phyloP scores from a whole-genome alignment of 2,113 vertebrate species.

The Arizona elegans region DNA sequence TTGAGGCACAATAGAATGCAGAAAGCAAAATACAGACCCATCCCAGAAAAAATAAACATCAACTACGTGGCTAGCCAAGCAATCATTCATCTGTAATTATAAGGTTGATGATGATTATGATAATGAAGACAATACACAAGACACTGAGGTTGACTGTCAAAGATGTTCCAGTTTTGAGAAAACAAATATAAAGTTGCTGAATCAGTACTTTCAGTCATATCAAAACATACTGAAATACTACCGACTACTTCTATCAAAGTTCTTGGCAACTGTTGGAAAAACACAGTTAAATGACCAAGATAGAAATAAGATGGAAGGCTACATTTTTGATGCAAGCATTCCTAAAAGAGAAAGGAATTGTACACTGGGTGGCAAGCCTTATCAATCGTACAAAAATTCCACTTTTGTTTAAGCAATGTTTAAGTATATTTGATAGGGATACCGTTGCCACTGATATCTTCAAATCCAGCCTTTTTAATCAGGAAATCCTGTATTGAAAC shows the following conservation, averaged over 20 bases:
- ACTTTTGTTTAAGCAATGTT: not conserved
- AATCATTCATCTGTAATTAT: not conserved
- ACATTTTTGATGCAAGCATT: not conserved
- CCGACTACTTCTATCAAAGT: not conserved
- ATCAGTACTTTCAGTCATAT: not conserved
- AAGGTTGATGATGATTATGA: not conserved
- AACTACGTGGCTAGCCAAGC: not conserved
- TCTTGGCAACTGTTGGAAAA: not conserved
- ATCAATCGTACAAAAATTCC: not conserved
- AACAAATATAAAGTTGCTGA: not conserved
- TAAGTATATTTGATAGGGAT: not conserved
- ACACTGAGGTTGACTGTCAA: not conserved
- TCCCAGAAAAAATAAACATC: not conserved
- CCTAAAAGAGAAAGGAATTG: not conserved
- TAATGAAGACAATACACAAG: not conserved
- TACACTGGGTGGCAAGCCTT: not conserved
- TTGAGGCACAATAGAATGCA: not conserved
- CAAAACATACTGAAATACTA: not conserved
- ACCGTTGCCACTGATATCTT: not conserved
- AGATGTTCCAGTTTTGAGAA: not conserved
- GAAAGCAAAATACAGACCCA: not conserved
- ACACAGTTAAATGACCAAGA: not conserved
- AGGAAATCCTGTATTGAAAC: not conserved
- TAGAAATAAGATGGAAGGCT: not conserved
- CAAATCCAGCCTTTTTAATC: not conserved